Evolutionary conservation across 2,797 vertebrate genomes (phyloP).

Genomic region (Rallus crepitans): DNA sequence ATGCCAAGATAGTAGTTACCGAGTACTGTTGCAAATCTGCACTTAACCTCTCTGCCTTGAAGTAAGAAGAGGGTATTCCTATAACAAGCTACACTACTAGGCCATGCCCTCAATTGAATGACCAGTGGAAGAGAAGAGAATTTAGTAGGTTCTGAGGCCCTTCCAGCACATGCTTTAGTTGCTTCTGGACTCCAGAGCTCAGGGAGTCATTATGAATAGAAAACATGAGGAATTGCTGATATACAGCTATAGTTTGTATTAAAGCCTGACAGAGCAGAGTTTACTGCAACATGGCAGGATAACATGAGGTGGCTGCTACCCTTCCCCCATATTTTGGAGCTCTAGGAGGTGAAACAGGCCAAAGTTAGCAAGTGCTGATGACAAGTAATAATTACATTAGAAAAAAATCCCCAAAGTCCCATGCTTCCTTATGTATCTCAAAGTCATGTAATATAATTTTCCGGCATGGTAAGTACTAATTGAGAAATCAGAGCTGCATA

Average conservation of each 20-base stretch:
- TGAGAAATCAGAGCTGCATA: conserved; percentile 76
- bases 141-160: background rate
- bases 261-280: background rate
- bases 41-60: background rate
- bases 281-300: background rate
- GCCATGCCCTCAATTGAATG: background rate
- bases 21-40: background rate
- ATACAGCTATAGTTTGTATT: background rate
- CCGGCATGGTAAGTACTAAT: conserved; percentile 73
- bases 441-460: conserved; percentile 74
- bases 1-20: background rate
- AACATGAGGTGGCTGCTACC: background rate
- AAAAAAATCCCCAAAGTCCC: conserved; percentile 54
- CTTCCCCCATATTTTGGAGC: background rate
- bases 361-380: conserved; percentile 63
- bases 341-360: conserved; percentile 13
- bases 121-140: background rate
- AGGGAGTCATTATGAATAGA: background rate
- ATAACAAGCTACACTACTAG: background rate
- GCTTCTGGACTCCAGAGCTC: background rate
- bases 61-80: background rate
- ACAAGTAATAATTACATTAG: conserved; percentile 67
- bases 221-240: background rate
- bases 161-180: background rate
- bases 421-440: conserved; percentile 69